Conservation (phyloP, 2,113 vertebrate species). For the Labrus mixtus region DNA sequence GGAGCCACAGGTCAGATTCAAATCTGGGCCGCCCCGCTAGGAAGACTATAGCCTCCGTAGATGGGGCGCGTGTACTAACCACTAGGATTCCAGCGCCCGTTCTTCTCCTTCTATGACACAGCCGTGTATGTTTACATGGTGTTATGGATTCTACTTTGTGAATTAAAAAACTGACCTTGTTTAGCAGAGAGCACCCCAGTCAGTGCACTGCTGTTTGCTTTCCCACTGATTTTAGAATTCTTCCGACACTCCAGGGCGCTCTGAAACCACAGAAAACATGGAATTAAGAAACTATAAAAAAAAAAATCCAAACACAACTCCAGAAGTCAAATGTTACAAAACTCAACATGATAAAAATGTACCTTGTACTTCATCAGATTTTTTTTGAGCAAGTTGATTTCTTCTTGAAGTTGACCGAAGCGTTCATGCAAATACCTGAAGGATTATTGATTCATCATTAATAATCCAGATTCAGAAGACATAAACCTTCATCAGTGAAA, state of each 20-base stretch:
- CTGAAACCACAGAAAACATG: conserved; percentile 72
- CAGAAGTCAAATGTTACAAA: background rate
- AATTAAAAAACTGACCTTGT: conserved; percentile 86
- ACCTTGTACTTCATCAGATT: conserved; percentile 95
- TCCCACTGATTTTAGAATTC: conserved; percentile 86
- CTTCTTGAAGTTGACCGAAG: conserved; percentile 93
- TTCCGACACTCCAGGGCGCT: conserved; percentile 93
- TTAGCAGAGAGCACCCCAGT: conserved; percentile 96
- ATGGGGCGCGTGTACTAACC: too few species aligned
- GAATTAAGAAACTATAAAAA: background rate
- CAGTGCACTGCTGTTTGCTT: conserved; percentile 90
- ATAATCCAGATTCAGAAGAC: background rate
- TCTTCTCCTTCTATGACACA: background rate
- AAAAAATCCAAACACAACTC: too few species aligned
- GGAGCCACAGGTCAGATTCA: too few species aligned
- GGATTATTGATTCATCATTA: conserved; percentile 14
- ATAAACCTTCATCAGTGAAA: background rate
- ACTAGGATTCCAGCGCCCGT: too few species aligned
- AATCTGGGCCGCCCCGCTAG: too few species aligned
- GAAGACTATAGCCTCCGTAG: too few species aligned
- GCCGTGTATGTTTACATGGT: background rate
- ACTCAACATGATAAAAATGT: background rate
- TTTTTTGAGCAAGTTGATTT: conserved; percentile 91
- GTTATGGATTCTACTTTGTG: background rate
- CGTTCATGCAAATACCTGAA: conserved; percentile 95